A percentile compares a stretch with the other conserved stretches of the same genome.
Evolutionary conservation across 2,888 invertebrate genomes (phyloP).

Genomic region (Coremacera marginata): DNA sequence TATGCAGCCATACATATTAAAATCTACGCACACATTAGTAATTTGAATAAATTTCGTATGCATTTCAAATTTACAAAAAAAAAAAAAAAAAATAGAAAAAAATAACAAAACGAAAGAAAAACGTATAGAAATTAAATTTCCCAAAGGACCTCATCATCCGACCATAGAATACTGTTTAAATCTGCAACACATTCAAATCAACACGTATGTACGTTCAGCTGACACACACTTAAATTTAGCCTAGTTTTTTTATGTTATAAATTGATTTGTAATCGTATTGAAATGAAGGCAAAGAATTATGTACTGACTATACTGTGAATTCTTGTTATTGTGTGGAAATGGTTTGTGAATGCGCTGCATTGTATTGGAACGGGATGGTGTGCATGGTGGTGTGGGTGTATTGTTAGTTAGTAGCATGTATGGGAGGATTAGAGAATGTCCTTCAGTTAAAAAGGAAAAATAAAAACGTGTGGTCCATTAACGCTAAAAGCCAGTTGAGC

Average conservation of each 20-base stretch:
- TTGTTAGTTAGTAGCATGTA: too few relatives aligned
- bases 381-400: neutral
- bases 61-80: neutral
- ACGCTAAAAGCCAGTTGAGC: neutral
- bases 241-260: neutral
- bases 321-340: neutral
- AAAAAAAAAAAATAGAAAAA: neutral
- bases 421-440: too few relatives aligned
- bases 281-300: neutral
- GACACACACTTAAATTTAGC: neutral
- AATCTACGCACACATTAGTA: neutral
- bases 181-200: slow-evolving; percentile 42
- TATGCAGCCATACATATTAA: neutral
- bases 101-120: too few relatives aligned
- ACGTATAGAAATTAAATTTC: neutral
- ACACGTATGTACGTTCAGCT: slow-evolving; percentile 35
- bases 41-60: neutral
- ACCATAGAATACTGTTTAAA: slow-evolving; percentile 21
- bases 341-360: neutral
- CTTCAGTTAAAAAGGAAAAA: neutral
- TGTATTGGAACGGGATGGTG: neutral
- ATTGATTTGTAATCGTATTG: slow-evolving; percentile 3
- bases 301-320: neutral
- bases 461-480: neutral
- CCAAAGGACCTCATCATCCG: neutral